Base-by-base conservation (phyloP, 1,140 invertebrate species). In the Aplysia californica region DNA sequence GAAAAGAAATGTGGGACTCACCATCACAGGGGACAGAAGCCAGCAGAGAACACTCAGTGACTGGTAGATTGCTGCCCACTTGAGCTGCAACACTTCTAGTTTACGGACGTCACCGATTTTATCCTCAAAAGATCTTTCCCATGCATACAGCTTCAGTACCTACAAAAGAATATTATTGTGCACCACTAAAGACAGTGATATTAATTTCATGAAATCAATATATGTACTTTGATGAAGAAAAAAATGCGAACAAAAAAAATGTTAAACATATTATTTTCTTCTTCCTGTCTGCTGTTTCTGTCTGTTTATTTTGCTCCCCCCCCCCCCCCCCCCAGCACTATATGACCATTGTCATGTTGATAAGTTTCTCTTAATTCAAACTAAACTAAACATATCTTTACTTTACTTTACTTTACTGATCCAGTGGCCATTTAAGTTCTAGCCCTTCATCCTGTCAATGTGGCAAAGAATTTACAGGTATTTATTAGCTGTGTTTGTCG, bases 1-100 rank as follows among this genome's bases (percentile, higher is more conserved):
- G n/a, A n/a, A n/a, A n/a, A n/a, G 58, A 26, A 10, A 61, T 18
- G 18, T 18, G 10, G 15, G 29, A 78, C 78, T 85, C 58, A 86
- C 84, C 5, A 98, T 91, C 89, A 97, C 97, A n/a, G 97, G 97
- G 5, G 96, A 96, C 89, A 95, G 96, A 0, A 95, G 95, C 96
- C 96, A 98, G 79, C 96, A 94, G 87, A 98, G 97, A 56, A 95
- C 95, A n/a, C 95, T 96, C n/a, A 93, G 94, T 36, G 89, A 87
- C 56, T 85, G 84, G 1, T 91, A 76, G 59, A 89, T 89, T 0
- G 90, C 89, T 33, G 87, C 83, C 68, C 85, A 86, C 77, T 81
- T 84, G 21, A 92, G 76, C 41, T 90, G 83, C 2, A 81, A 77
- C 3, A 92, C 77, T 80, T 92, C 91, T 68, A 86, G 81, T 0